Conservation (phyloP, 2,888 invertebrate genomes). For the Nemapogon koenigi region DNA sequence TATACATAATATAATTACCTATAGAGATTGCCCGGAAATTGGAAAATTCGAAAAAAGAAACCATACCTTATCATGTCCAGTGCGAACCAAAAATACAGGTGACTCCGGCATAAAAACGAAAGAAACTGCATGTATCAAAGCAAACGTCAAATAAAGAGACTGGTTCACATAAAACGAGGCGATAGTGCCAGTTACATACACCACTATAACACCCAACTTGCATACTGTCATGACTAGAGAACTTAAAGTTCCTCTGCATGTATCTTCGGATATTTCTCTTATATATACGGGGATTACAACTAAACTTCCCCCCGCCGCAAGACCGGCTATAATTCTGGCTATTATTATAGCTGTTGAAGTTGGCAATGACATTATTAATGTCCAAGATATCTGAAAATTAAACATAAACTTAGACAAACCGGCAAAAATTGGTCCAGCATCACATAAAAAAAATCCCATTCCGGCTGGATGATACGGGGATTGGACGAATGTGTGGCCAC, state of each 20-base stretch:
- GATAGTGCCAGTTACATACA: slow-evolving; percentile 34
- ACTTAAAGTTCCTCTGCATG: slow-evolving; percentile 32
- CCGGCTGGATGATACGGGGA: too few species aligned
- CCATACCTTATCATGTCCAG: slow-evolving; percentile 35
- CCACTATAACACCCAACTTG: slow-evolving; percentile 42
- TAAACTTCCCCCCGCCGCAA: slow-evolving; percentile 38
- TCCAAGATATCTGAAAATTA: slow-evolving; percentile 36
- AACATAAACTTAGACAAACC: too few species aligned
- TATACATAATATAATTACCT: background rate
- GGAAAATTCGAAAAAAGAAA: slow-evolving; percentile 2
- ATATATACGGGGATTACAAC: slow-evolving; percentile 38
- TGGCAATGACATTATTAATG: slow-evolving; percentile 28
- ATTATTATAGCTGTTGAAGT: slow-evolving; percentile 26
- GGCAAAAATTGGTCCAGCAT: too few species aligned
- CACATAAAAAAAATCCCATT: too few species aligned
- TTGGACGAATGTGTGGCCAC: too few species aligned
- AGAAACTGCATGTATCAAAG: slow-evolving; percentile 25
- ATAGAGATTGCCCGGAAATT: too few species aligned
- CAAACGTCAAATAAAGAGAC: slow-evolving; percentile 28
- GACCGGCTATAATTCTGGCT: slow-evolving; percentile 32
- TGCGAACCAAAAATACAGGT: slow-evolving; percentile 38
- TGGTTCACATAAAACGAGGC: slow-evolving; percentile 31
- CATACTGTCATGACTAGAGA: slow-evolving; percentile 41
- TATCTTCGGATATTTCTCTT: slow-evolving; percentile 39
- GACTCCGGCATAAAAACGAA: slow-evolving; percentile 47